phyloP scores from a whole-genome alignment of 1,140 invertebrate species.

The Tyrophagus putrescentiae region DNA sequence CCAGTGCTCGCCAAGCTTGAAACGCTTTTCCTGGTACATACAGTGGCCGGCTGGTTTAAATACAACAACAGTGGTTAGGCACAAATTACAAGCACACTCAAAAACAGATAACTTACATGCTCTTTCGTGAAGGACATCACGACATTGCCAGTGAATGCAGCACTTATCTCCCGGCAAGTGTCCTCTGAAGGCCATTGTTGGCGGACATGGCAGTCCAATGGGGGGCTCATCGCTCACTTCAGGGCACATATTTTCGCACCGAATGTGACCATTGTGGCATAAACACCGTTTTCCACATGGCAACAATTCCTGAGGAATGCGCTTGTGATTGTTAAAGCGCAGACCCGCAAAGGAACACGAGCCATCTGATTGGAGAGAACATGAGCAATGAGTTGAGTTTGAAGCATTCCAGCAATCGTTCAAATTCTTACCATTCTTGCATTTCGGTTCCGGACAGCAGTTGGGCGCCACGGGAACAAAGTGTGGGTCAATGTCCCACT shows the following conservation, averaged over 20 bases:
- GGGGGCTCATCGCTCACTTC: conserved; percentile 56
- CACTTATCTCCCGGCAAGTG: conserved; percentile 51
- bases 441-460: conserved; percentile 54
- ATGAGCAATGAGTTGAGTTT: background rate
- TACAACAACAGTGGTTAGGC: no score
- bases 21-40: conserved; percentile 24
- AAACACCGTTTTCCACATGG: conserved; percentile 66
- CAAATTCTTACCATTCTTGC: conserved; percentile 28
- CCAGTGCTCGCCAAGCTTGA: conserved; percentile 28
- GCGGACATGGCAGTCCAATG: conserved; percentile 49
- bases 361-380: conserved; percentile 23
- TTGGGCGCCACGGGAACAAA: conserved; percentile 54
- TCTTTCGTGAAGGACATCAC: conserved; percentile 19
- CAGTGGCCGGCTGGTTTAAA: conserved; percentile 23
- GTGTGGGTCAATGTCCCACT: conserved; percentile 58
- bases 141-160: conserved; percentile 42
- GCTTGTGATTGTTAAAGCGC: conserved; percentile 43
- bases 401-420: conserved; percentile 12
- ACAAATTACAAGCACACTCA: no score
- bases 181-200: conserved; percentile 29
- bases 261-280: conserved; percentile 67
- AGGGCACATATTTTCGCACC: conserved; percentile 60
- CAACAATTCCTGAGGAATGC: conserved; percentile 46
- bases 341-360: conserved; percentile 36
- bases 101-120: background rate